Percentiles rank a stretch among this genome's conserved stretches.
These are phyloP conservation scores for Natator depressus DNA, from an alignment of 2,113 vertebrate species.

Conservation along the genomic window DNA sequence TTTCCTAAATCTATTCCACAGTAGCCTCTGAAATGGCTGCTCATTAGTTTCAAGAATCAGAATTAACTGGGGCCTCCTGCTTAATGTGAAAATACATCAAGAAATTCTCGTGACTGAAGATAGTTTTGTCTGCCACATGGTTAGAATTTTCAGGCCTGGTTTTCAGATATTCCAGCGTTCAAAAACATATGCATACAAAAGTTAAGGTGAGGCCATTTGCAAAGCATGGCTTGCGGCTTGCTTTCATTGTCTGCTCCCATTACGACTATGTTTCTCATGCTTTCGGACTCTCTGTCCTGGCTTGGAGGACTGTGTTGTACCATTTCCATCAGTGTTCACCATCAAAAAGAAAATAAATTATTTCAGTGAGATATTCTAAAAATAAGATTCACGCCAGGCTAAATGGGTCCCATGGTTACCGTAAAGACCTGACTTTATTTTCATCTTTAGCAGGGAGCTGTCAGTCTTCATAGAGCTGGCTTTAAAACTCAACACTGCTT, in stretches of 20 bases:
- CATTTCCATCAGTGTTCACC: constrained; percentile 47
- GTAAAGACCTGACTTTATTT: constrained; percentile 42
- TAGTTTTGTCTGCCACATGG: not conserved
- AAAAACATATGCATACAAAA: not conserved
- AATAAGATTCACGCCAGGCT: constrained; percentile 39
- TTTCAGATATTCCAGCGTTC: not conserved
- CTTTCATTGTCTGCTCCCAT: constrained; percentile 43
- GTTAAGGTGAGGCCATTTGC: constrained; percentile 6
- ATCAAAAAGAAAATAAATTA: constrained; percentile 41
- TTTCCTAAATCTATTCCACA: not conserved
- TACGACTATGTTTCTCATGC: constrained; percentile 9
- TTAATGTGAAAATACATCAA: not conserved
- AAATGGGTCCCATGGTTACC: constrained; percentile 49
- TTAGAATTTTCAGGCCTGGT: not conserved
- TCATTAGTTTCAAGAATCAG: not conserved
- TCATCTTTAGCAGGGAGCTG: constrained; percentile 40
- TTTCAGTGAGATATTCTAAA: constrained; percentile 63
- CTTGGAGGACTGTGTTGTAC: not conserved
- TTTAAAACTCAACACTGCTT: not conserved
- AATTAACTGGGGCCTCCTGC: not conserved
- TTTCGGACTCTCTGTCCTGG: constrained; percentile 4
- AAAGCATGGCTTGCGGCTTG: constrained; percentile 23
- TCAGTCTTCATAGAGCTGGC: not conserved
- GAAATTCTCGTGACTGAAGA: not conserved
- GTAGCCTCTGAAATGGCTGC: not conserved